Base-by-base conservation (phyloP, 2,888 invertebrate genomes). In the Macrosiphum euphorbiae region DNA sequence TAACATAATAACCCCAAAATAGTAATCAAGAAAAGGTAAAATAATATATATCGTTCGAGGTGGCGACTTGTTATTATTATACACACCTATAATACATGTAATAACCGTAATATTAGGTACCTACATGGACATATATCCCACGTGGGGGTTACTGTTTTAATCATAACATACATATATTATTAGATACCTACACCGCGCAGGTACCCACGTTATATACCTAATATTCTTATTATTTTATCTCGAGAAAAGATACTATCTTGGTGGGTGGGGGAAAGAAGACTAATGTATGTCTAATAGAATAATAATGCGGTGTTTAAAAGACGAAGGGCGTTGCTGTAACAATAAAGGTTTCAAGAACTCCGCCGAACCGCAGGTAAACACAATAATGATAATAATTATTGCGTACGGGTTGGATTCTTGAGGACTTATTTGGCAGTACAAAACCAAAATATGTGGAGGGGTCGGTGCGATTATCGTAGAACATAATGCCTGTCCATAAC, bases 211-310 rank as follows among this genome's bases (percentile, higher is more conserved):
- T 50, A 35, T 50, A 28, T 90, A n/a, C n/a, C n/a, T n/a, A 78
- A 24, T 35, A 67, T 78, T 50, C 78, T 58, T 89, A 24, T 89
- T 89, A 55, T 58, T 88, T 50, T 47, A n/a, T 67, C 67, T 67
- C 24, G 10, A 50, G 61, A 41, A 61, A 61, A 28, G 47, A 67
- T 67, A 47, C 26, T 26, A 4, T 2, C 44, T 41, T 0, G 55
- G 35, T 41, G 35, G n/a, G 88, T 35, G 35, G 26, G 89, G 58
- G 26, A 44, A 61, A 89, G 28, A 90, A n/a, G 50, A 78, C 90
- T 78, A 78, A 90, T 90, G 90, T 78, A 78, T 50, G 90, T 90
- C 90, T 90, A 90, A 90, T 90, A 90, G 90, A 90, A 90, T 90
- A 90, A 78, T 90, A 90, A 90, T 90, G 90, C 52, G 78, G 50